phyloP scores from a whole-genome alignment of 2,888 invertebrate genomes.

The Unio delphinus region DNA sequence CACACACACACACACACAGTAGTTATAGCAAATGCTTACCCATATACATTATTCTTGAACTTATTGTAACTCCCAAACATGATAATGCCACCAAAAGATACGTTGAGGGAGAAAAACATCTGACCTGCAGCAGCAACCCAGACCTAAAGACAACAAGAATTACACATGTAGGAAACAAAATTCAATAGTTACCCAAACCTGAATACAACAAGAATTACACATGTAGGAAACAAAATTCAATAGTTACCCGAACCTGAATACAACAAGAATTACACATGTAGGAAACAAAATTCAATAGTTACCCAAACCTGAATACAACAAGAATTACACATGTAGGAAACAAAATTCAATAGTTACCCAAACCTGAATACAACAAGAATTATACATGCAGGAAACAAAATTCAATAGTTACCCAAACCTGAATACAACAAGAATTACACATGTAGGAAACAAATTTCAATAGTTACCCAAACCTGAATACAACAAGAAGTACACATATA shows the following conservation, averaged over 20 bases:
- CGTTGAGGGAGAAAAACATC: constrained; percentile 87
- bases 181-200: background rate
- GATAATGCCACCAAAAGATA: constrained; percentile 84
- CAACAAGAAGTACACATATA: background rate
- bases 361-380: background rate
- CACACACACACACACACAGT: background rate
- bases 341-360: background rate
- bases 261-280: background rate
- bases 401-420: constrained; percentile 87
- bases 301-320: constrained; percentile 79
- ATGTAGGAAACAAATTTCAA: background rate
- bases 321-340: background rate
- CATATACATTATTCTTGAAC: constrained; percentile 77
- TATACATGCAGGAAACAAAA: background rate
- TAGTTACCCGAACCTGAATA: too few species aligned
- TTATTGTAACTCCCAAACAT: constrained; percentile 80
- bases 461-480: too few species aligned
- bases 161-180: background rate
- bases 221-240: too few species aligned
- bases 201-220: too few species aligned
- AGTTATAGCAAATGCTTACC: constrained; percentile 46
- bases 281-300: constrained; percentile 75
- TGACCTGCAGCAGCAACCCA: constrained; percentile 89
- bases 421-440: constrained; percentile 5
- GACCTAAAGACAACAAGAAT: constrained; percentile 72